Evolutionary conservation across 2,888 invertebrate genomes (phyloP).

Genomic region (Lamellibrachia satsuma): DNA sequence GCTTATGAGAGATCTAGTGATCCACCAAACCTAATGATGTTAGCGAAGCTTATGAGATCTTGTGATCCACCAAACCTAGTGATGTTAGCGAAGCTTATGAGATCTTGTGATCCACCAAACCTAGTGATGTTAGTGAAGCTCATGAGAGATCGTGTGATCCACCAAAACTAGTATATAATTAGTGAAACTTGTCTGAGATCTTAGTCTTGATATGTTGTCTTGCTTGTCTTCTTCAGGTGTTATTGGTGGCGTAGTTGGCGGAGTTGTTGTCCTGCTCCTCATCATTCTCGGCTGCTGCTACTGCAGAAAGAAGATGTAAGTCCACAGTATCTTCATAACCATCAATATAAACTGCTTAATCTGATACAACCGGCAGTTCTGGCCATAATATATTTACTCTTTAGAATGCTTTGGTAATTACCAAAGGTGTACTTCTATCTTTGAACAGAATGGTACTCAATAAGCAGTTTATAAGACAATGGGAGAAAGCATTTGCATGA

Average conservation of each 20-base stretch:
- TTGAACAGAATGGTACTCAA: not conserved
- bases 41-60: not conserved
- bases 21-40: not conserved
- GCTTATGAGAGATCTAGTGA: not conserved
- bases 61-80: not conserved
- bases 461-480: not conserved
- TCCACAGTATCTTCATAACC: not conserved
- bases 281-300: not conserved
- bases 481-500: not conserved
- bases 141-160: too few species aligned
- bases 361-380: too few species aligned
- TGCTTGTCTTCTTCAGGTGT: not conserved
- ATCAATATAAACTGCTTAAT: not conserved
- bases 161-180: too few species aligned
- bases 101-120: not conserved
- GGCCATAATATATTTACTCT: not conserved
- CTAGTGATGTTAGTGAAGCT: not conserved
- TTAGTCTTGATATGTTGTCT: not conserved
- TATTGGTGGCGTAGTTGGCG: not conserved
- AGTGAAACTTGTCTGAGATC: too few species aligned
- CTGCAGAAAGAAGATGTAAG: not conserved
- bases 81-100: not conserved
- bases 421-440: not conserved
- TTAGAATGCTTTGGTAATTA: not conserved
- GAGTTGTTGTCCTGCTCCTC: not conserved